Conservation (phyloP, 2,888 invertebrate genomes). For the Caenorhabditis sp. region DNA sequence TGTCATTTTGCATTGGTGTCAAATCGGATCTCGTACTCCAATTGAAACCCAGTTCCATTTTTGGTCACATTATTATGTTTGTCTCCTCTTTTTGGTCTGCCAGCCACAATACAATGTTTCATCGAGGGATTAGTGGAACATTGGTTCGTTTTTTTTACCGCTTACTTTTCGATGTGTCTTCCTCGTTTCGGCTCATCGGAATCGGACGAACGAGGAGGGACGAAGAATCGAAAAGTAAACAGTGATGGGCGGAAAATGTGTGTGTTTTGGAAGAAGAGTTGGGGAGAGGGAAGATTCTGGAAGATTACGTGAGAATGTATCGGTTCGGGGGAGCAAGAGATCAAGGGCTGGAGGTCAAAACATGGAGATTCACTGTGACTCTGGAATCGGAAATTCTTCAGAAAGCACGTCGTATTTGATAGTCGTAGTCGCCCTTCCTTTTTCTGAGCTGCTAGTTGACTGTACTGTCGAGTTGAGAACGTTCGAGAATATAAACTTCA, state of each 20-base stretch:
- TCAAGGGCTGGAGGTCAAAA: neutral
- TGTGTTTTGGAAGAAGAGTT: neutral
- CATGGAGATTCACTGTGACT: neutral
- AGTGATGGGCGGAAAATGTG: conserved; percentile 23
- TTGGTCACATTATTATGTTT: conserved; percentile 8
- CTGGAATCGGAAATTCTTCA: no score
- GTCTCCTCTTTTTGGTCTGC: conserved; percentile 11
- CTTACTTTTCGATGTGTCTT: conserved; percentile 15
- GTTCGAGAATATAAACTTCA: no score
- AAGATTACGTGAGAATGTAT: conserved; percentile 27
- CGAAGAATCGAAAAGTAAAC: conserved; percentile 38
- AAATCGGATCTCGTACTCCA: conserved; percentile 1
- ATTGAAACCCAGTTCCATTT: neutral
- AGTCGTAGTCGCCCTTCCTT: no score
- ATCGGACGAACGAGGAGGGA: neutral
- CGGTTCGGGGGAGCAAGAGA: neutral
- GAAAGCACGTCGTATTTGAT: no score
- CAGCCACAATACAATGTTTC: conserved; percentile 46
- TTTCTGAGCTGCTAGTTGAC: no score
- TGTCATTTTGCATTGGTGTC: neutral
- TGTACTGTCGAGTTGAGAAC: no score
- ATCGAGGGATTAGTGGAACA: conserved; percentile 62
- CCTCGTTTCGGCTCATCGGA: conserved; percentile 55
- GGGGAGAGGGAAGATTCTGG: conserved; percentile 24
- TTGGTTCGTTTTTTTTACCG: conserved; percentile 50